These are phyloP conservation scores for Lasioglossum morio DNA, from an alignment of 2,888 invertebrate genomes.

Conservation along the genomic window DNA sequence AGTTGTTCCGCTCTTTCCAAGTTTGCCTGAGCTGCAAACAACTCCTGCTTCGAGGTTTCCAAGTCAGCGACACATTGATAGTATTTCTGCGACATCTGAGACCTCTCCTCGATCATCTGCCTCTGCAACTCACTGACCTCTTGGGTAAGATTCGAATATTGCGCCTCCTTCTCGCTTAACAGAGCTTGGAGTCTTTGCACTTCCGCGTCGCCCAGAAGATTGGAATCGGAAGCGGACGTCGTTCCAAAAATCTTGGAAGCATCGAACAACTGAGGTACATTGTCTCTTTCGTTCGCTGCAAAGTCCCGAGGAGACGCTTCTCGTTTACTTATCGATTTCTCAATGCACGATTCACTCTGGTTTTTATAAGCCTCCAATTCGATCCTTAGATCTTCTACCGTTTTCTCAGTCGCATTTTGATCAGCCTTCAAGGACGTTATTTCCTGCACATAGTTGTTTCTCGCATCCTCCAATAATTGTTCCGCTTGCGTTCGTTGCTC, in stretches of 20 bases:
- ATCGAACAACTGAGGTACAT: constrained; percentile 75
- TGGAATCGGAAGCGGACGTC: constrained; percentile 30
- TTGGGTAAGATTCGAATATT: constrained; percentile 60
- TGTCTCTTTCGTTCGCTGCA: constrained; percentile 39
- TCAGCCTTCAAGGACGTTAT: constrained; percentile 56
- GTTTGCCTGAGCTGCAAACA: constrained; percentile 45
- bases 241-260: constrained; percentile 77
- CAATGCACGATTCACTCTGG: constrained; percentile 27
- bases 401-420: constrained; percentile 24
- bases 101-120: constrained; percentile 53
- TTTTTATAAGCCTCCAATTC: constrained; percentile 68
- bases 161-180: constrained; percentile 67
- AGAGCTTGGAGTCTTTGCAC: constrained; percentile 60
- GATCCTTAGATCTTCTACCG: constrained; percentile 52
- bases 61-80: constrained; percentile 41
- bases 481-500: constrained; percentile 66
- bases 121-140: constrained; percentile 58
- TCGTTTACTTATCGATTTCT: constrained; percentile 24
- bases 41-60: constrained; percentile 39
- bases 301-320: constrained; percentile 38
- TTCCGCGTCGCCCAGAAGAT: constrained; percentile 39
- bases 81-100: constrained; percentile 44
- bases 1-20: constrained; percentile 48
- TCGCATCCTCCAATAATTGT: constrained; percentile 41
- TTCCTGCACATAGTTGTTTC: constrained; percentile 73